A percentile compares a stretch with the other conserved stretches of the same genome.
These are phyloP conservation scores for Microhierax caerulescens DNA, from an alignment of 2,797 vertebrate genomes.

Conservation along the genomic window DNA sequence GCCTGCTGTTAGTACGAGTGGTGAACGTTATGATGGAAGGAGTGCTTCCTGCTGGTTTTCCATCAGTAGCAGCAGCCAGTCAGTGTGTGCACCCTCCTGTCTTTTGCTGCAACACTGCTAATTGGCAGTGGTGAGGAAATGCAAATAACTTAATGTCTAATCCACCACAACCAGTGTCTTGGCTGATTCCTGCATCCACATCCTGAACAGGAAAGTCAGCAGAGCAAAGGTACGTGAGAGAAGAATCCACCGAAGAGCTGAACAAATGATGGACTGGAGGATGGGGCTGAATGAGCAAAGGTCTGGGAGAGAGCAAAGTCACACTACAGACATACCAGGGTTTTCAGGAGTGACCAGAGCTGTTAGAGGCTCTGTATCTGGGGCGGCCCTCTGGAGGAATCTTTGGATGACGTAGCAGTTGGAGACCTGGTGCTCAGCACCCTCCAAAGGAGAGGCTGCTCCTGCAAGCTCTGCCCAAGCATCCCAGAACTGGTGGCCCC, in stretches of 20 bases:
- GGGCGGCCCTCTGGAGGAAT: neutral
- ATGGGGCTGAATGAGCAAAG: neutral
- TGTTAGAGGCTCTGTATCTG: neutral
- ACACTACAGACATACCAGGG: neutral
- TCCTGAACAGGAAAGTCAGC: neutral
- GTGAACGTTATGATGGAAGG: neutral
- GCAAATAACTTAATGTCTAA: slow-evolving; percentile 22
- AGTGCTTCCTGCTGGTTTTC: slow-evolving; percentile 23
- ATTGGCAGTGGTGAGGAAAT: slow-evolving; percentile 3
- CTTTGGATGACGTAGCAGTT: neutral
- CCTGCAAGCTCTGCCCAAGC: neutral
- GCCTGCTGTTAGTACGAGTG: neutral
- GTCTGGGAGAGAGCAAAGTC: neutral
- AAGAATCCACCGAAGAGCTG: neutral
- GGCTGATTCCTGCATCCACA: neutral
- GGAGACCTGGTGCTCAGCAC: neutral
- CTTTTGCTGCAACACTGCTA: neutral
- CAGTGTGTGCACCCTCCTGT: neutral
- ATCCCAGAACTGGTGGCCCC: neutral
- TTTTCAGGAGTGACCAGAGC: neutral
- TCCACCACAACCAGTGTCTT: neutral
- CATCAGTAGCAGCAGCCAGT: neutral
- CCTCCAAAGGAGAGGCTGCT: neutral
- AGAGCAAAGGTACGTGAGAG: neutral
- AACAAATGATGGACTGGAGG: neutral